Evolutionary conservation across 1,140 invertebrate species (phyloP).

Genomic region (Bombus polaris): DNA sequence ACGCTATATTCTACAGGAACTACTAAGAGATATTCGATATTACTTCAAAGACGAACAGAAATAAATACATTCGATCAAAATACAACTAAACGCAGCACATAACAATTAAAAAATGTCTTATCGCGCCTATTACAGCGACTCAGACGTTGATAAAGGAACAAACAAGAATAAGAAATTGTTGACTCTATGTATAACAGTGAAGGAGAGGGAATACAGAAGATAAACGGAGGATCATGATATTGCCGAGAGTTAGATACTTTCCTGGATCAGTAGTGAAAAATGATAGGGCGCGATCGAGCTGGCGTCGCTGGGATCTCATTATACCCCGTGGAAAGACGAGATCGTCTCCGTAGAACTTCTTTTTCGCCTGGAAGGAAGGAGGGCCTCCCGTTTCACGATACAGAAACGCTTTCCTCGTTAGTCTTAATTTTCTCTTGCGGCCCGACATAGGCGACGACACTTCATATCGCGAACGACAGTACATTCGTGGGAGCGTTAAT

Average conservation of each 20-base stretch:
- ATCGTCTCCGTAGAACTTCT: constrained; percentile 50
- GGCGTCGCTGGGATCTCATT: constrained; percentile 54
- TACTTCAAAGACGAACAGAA: neutral
- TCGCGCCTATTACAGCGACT: neutral
- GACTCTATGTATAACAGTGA: neutral
- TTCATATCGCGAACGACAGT: constrained; percentile 33
- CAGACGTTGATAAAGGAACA: neutral
- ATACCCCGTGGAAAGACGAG: constrained; percentile 55
- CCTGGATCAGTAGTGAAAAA: constrained; percentile 48
- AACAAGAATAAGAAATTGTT: constrained; percentile 21
- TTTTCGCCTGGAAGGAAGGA: constrained; percentile 43
- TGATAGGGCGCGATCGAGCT: constrained; percentile 39
- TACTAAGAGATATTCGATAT: neutral
- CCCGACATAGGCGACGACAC: constrained; percentile 56
- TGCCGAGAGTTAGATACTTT: constrained; percentile 1
- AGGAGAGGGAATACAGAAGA: neutral
- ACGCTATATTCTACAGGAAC: neutral
- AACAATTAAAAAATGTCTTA: neutral
- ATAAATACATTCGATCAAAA: neutral
- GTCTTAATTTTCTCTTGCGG: constrained; percentile 62
- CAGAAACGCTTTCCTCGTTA: constrained; percentile 68
- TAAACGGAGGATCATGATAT: constrained; percentile 30
- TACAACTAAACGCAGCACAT: neutral
- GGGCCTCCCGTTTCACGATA: constrained; percentile 17
- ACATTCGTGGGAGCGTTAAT: constrained; percentile 66